Base-by-base conservation (phyloP, 1,140 invertebrate genomes). In the Catajapyx aquilonaris region DNA sequence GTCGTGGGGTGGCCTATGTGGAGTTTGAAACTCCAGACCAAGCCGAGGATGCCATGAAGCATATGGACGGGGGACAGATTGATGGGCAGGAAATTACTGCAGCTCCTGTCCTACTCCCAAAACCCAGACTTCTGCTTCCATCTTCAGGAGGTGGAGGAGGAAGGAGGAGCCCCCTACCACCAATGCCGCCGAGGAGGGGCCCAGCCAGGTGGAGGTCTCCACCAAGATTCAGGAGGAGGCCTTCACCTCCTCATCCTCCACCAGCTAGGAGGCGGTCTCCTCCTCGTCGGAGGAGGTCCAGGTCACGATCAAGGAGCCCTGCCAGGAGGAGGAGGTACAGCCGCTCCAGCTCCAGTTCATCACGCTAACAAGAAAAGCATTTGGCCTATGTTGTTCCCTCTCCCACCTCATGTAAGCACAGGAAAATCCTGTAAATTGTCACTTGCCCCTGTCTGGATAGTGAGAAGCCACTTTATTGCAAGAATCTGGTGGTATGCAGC, bases 1-100 rank as follows among this genome's bases (percentile, higher is more conserved):
- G 81, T 17, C 67, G 80, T 19, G 87, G 90, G 11, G 87, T 86
- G 63, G 87, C 84, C 5, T 96, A 95, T 56, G 77, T 98, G 5
- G 91, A 97, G 50, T 98, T 81, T 60, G 76, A 75, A 44, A 91
- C 74, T 40, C 61, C 85, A 1, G 90, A 95, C 49, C 88, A 95
- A 59, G 91, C 91, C 21, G 88, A 95, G 58, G 91, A 91, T 62
- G 93, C 93, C 0, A 87, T 96, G 73, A 96, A 95, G 59, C 86
- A 96, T 49, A 97, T 97, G 93, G 90, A 98, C 64, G 93, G 93
- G 56, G 93, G 60, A 38, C 65, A 68, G 50, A 63, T 71, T 46
- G 67, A 71, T 64, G 88, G 88, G 13, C 86, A 93, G 55, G 88
- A 94, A 62, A 84, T 96, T 31, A 88, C 83, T 17, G 86, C 83